A percentile compares a stretch with the other conserved stretches of the same genome.
These are phyloP conservation scores for Amyelois transitella DNA, from an alignment of 1,140 invertebrate species.

Conservation along the genomic window DNA sequence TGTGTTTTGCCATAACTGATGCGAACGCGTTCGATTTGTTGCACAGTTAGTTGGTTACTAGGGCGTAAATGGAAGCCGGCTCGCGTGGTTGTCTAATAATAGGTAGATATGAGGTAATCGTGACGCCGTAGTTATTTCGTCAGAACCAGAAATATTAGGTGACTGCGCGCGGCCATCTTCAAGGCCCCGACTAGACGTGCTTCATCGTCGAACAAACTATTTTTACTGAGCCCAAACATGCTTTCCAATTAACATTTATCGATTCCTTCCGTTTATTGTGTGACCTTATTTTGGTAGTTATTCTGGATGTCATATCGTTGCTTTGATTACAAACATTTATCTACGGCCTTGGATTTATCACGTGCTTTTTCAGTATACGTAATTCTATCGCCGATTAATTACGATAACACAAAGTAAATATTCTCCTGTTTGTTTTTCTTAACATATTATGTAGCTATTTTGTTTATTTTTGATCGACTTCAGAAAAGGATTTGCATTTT, in stretches of 20 bases:
- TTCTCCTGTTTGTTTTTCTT: no score
- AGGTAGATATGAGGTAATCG: conserved; percentile 68
- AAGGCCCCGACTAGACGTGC: conserved; percentile 51
- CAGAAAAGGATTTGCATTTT: no score
- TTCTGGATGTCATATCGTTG: background rate
- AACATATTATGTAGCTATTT: no score
- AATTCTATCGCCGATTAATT: no score
- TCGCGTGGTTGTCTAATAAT: conserved; percentile 65
- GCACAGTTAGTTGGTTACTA: conserved; percentile 52
- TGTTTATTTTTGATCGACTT: no score
- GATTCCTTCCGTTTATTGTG: background rate
- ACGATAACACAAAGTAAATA: no score
- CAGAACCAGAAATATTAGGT: conserved; percentile 62
- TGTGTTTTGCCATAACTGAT: conserved; percentile 41
- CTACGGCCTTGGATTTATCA: no score
- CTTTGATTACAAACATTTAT: no score
- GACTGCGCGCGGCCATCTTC: conserved; percentile 46
- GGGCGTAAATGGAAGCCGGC: conserved; percentile 43
- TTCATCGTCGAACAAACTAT: conserved; percentile 15
- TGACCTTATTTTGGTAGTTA: background rate
- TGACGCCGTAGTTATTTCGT: conserved; percentile 56
- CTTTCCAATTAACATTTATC: background rate
- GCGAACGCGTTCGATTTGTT: conserved; percentile 43
- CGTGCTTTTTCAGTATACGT: no score
- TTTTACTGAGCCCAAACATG: conserved; percentile 20